phyloP scores from a whole-genome alignment of 1,140 invertebrate genomes.

The Lepeophtheirus salmonis region DNA sequence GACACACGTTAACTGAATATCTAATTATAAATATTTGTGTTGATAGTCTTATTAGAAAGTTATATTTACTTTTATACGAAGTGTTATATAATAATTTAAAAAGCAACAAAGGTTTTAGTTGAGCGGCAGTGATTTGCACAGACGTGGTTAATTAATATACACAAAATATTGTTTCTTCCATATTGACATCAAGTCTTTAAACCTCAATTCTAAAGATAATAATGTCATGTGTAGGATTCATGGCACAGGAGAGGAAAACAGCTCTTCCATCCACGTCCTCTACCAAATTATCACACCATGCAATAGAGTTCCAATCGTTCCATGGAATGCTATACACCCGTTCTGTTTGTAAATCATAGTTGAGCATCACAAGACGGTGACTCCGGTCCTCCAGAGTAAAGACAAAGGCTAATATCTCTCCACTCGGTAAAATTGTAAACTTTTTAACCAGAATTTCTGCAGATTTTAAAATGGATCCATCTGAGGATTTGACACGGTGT shows the following conservation, averaged over 20 bases:
- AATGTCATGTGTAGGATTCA: not conserved
- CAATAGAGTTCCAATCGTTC: not conserved
- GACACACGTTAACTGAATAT: too few relatives aligned
- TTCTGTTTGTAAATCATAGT: not conserved
- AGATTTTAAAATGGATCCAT: not conserved
- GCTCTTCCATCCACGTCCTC: not conserved
- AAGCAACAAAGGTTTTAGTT: too few relatives aligned
- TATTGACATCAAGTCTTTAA: too few relatives aligned
- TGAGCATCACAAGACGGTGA: not conserved
- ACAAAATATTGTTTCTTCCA: too few relatives aligned
- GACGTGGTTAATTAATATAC: too few relatives aligned
- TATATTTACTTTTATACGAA: too few relatives aligned
- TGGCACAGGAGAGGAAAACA: not conserved
- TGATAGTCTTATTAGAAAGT: too few relatives aligned
- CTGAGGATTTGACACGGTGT: not conserved
- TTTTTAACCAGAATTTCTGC: not conserved
- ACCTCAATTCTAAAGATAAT: not conserved
- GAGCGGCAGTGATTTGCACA: too few relatives aligned
- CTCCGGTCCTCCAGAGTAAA: not conserved
- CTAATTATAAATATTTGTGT: too few relatives aligned
- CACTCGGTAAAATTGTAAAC: not conserved
- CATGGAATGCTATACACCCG: not conserved
- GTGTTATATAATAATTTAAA: too few relatives aligned
- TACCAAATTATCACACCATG: not conserved
- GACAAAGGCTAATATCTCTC: not conserved